These are phyloP conservation scores for Phlogophora meticulosa DNA, from an alignment of 2,888 invertebrate genomes.

Conservation along the genomic window DNA sequence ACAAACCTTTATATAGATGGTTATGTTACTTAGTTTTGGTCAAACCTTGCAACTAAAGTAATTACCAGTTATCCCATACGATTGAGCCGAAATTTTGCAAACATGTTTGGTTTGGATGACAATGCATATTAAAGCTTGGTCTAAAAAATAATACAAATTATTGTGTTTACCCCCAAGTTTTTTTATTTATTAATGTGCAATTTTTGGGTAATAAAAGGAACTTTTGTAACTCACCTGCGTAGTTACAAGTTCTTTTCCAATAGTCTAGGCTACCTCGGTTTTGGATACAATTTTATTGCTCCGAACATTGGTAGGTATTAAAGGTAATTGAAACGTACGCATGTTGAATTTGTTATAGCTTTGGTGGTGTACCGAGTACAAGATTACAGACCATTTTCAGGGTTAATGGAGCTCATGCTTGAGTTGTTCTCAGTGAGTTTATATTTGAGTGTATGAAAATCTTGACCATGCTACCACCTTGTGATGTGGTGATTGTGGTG, in stretches of 20 bases:
- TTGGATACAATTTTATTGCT: constrained; percentile 36
- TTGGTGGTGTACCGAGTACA: constrained; percentile 29
- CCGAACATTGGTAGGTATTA: constrained; percentile 15
- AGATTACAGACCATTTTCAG: not conserved
- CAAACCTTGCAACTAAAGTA: too few relatives aligned
- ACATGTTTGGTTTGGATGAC: too few relatives aligned
- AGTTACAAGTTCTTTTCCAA: not conserved
- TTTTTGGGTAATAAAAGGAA: too few relatives aligned
- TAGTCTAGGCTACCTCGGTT: constrained; percentile 12
- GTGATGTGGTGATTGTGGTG: too few relatives aligned
- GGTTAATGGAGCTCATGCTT: not conserved
- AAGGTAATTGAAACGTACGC: constrained; percentile 29
- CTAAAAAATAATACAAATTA: too few relatives aligned
- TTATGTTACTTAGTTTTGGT: too few relatives aligned
- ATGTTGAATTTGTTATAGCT: constrained; percentile 41
- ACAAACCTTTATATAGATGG: too few relatives aligned
- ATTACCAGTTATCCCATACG: too few relatives aligned
- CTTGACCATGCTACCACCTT: not conserved
- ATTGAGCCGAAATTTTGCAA: too few relatives aligned
- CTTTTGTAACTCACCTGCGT: constrained; percentile 5
- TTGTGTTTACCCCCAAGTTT: too few relatives aligned
- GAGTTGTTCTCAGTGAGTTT: not conserved
- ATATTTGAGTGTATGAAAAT: not conserved
- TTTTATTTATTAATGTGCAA: too few relatives aligned
- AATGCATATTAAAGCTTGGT: too few relatives aligned